Conservation (phyloP, 2,797 vertebrate genomes). For the Arctocebus calabarensis region DNA sequence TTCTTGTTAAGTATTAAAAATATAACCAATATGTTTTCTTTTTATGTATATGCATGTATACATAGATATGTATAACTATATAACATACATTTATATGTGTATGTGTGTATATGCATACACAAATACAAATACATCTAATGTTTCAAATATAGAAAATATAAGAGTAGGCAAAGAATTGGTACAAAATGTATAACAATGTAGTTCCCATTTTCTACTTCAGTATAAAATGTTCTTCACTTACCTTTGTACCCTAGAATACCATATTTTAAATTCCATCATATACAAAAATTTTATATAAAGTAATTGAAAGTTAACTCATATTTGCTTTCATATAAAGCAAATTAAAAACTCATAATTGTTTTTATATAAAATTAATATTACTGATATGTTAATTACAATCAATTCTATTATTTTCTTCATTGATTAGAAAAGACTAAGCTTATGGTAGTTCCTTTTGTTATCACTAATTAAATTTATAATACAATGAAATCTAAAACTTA, state of each 20-base stretch:
- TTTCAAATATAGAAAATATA: conserved; percentile 10
- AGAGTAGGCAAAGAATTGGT: neutral
- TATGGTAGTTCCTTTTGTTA: neutral
- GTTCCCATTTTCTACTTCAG: neutral
- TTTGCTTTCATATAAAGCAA: neutral
- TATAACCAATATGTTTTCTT: neutral
- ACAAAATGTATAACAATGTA: neutral
- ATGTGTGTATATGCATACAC: neutral
- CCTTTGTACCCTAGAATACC: neutral
- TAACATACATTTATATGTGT: too few species aligned
- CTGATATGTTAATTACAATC: neutral
- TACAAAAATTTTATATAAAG: neutral
- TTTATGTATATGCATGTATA: neutral
- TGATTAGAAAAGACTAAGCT: neutral
- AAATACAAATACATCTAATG: neutral
- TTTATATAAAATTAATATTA: too few species aligned
- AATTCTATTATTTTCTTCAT: neutral
- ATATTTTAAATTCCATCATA: neutral
- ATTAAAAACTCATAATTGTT: neutral
- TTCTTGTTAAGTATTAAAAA: neutral
- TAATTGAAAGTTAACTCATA: neutral
- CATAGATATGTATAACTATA: neutral
- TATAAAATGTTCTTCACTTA: neutral
- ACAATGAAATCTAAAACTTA: neutral
- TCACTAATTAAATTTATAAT: neutral